These are phyloP conservation scores for Idris sp. DNA, from an alignment of 1,140 invertebrate genomes.

Conservation along the genomic window DNA sequence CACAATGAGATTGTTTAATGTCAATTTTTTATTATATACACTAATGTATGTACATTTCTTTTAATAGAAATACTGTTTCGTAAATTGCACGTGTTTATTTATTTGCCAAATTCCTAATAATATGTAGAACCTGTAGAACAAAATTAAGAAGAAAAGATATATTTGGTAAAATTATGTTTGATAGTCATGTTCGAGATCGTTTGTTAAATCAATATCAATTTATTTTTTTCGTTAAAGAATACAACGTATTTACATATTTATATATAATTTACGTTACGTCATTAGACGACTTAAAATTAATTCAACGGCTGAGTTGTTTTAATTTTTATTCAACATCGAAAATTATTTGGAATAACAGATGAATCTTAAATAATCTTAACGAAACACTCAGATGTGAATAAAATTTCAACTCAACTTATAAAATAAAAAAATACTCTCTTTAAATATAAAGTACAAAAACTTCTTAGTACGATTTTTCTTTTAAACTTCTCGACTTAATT, in stretches of 20 bases:
- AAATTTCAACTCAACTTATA: conserved; percentile 3
- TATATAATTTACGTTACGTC: conserved; percentile 14
- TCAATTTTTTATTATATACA: conserved; percentile 62
- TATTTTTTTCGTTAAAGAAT: conserved; percentile 25
- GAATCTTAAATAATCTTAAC: neutral
- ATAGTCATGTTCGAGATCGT: too few relatives aligned
- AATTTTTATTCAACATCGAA: conserved; percentile 1
- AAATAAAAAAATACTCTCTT: conserved; percentile 30
- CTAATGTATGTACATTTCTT: conserved; percentile 65
- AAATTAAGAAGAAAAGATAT: too few relatives aligned
- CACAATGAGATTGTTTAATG: conserved; percentile 62
- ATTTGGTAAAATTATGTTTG: too few relatives aligned
- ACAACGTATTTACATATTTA: conserved; percentile 43
- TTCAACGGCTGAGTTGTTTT: neutral
- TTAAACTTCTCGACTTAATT: conserved; percentile 1
- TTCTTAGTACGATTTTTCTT: neutral
- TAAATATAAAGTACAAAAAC: conserved; percentile 8
- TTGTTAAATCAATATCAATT: too few relatives aligned
- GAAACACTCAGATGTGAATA: neutral
- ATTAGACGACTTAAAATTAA: conserved; percentile 11
- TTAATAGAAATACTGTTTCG: conserved; percentile 67
- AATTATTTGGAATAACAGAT: too few relatives aligned
- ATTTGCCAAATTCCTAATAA: conserved; percentile 10
- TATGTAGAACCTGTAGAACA: too few relatives aligned
- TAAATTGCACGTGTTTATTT: conserved; percentile 51